Evolutionary conservation across 2,113 vertebrate genomes (phyloP), one percentile per base, ranked within the genome.

Genomic region (Nerophis ophidion): DNA sequence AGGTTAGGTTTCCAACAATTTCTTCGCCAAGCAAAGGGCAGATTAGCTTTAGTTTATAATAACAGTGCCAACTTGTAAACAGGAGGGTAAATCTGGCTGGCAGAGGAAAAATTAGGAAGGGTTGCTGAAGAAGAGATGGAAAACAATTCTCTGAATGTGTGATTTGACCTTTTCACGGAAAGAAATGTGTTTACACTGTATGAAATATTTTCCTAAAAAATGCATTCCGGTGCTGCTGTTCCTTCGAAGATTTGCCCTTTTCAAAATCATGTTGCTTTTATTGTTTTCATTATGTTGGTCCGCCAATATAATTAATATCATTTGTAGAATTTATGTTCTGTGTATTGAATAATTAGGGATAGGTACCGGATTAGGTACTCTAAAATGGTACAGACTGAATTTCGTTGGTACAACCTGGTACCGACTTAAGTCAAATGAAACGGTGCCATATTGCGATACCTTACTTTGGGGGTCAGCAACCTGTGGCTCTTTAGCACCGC

Each of bases 141-240:
- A 86, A 84, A 81, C 70, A 81, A 81, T 61, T 71, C 61, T 72
- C 74, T 58, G 48, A 86, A 91, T 86, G 76, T 89, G 85, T 81
- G 80, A 89, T 88, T 84, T 88, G 85, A 86, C 84, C 76, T 86
- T 90, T 91, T 86, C 79, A 84, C 84, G 86, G 81, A 89, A 88
- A 87, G 77, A 79, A 75, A 75, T 82, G 62, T 86, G 78, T 85
- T 77, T 26, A 26, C 26, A 26, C 26, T 87, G 77, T 73, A 83
- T 72, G 63, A 79, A 81, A 79, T 78, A 44, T 44, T 44, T 44
- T 44, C 40, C 40, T 44, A 12, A 44, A 64, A 78, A 78, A 80
- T 72, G 72, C 82, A 86, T 85, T 83, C 81, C 79, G 66, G 70
- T 57, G 70, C 75, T 61, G 72, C 52, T 57, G 58, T 14, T 34